Conservation (phyloP, 2,888 invertebrate genomes). For the Beris chalybata region DNA sequence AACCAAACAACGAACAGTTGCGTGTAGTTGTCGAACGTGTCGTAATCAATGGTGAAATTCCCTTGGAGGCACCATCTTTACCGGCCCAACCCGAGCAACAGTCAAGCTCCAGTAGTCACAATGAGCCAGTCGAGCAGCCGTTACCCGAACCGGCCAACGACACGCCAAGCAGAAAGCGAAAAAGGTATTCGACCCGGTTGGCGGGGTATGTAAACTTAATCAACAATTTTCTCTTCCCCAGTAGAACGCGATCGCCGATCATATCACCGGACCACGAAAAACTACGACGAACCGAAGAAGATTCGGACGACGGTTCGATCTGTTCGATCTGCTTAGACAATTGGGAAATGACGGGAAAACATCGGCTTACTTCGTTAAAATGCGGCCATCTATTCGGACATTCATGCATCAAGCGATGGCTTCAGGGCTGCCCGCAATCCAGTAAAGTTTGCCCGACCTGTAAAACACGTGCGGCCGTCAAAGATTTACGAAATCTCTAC, state of each 20-base stretch:
- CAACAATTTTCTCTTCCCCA: no score
- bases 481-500: conserved; percentile 78
- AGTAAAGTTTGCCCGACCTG: conserved; percentile 80
- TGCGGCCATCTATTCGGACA: conserved; percentile 94
- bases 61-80: no score
- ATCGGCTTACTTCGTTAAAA: conserved; percentile 80
- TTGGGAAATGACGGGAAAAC: conserved; percentile 85
- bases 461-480: conserved; percentile 69
- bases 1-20: no score
- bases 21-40: no score
- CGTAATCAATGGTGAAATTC: no score
- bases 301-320: conserved; percentile 68
- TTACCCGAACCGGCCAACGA: no score
- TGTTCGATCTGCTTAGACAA: conserved; percentile 89
- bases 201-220: no score
- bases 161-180: no score
- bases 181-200: no score
- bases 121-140: no score
- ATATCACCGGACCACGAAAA: not conserved
- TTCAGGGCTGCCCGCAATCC: conserved; percentile 48
- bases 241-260: conserved; percentile 26
- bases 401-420: conserved; percentile 64
- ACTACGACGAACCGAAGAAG: conserved; percentile 42
- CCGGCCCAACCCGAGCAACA: no score
- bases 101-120: no score